Evolutionary conservation across 1,140 invertebrate genomes (phyloP).

Genomic region (Danaus plexippus): DNA sequence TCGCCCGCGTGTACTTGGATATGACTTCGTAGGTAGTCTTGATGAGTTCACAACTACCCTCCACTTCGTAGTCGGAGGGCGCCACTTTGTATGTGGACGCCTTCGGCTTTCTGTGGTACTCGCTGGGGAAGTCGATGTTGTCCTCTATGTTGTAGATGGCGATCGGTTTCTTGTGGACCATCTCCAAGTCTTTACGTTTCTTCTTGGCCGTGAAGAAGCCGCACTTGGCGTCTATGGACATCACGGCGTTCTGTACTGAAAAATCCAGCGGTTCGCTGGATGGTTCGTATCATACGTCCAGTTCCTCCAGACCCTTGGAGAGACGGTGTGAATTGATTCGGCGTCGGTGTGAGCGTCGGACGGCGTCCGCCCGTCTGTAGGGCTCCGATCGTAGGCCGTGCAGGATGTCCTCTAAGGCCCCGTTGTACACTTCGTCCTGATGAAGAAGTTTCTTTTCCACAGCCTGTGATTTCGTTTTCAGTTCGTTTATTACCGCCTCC

Average conservation of each 20-base stretch:
- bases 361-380: slow-evolving; percentile 94
- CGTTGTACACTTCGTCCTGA: slow-evolving; percentile 98
- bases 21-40: slow-evolving; percentile 63
- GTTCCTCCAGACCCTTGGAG: slow-evolving; percentile 82
- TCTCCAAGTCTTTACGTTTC: slow-evolving; percentile 51
- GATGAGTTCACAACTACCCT: slow-evolving; percentile 59
- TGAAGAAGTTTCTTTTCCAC: slow-evolving; percentile 96
- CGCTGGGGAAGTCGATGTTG: slow-evolving; percentile 26
- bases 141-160: slow-evolving; percentile 53
- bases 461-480: slow-evolving; percentile 91
- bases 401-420: slow-evolving; percentile 96
- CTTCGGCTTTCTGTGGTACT: slow-evolving; percentile 19
- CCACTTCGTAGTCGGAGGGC: slow-evolving; percentile 46
- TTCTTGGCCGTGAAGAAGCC: slow-evolving; percentile 31
- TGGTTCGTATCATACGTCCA: slow-evolving; percentile 72
- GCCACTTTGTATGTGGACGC: slow-evolving; percentile 47
- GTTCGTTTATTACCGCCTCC: slow-evolving; percentile 96
- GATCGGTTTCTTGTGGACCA: slow-evolving; percentile 53
- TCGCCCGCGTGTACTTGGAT: slow-evolving; percentile 59
- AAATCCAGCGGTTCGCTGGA: slow-evolving; percentile 44
- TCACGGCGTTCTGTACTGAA: slow-evolving; percentile 46
- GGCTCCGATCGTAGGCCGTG: slow-evolving; percentile 95
- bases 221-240: slow-evolving; percentile 43
- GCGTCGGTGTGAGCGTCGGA: slow-evolving; percentile 90
- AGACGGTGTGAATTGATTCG: slow-evolving; percentile 89